Percentiles rank a stretch among this genome's conserved stretches.
Conservation (phyloP, 2,797 vertebrate genomes). For the Malurus leucopterus region DNA sequence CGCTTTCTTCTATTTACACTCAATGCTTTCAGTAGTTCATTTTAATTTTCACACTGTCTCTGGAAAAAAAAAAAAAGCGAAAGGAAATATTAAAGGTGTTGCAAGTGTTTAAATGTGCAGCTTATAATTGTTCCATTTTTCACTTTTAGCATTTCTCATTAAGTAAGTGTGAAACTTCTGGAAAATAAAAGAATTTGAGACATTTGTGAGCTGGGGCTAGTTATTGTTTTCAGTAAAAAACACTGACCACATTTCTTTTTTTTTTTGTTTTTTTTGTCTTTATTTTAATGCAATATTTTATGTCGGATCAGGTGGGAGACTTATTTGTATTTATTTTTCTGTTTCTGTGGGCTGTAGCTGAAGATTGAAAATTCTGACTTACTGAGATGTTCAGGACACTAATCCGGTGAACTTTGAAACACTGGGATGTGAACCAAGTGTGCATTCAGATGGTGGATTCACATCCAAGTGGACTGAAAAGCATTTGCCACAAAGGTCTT, state of each 20-base stretch:
- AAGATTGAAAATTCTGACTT: conserved; percentile 3
- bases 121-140: not conserved
- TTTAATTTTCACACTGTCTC: not conserved
- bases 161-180: not conserved
- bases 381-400: conserved; percentile 16
- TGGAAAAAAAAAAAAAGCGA: not conserved
- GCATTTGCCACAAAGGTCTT: conserved; percentile 18
- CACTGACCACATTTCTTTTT: not conserved
- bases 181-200: not conserved
- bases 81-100: not conserved
- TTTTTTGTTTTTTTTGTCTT: not conserved
- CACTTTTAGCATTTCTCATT: not conserved
- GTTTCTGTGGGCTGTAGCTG: not conserved
- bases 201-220: not conserved
- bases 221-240: not conserved
- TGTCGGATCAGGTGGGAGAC: not conserved
- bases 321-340: not conserved
- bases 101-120: not conserved
- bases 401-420: conserved; percentile 51
- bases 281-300: not conserved
- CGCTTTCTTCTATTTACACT: not conserved
- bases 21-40: not conserved
- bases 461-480: not conserved
- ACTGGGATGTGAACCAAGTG: conserved; percentile 10
- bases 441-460: conserved; percentile 1